A percentile compares a stretch with the other conserved stretches of the same genome.
Conservation (phyloP, 2,113 vertebrate species). For the Agapornis roseicollis region DNA sequence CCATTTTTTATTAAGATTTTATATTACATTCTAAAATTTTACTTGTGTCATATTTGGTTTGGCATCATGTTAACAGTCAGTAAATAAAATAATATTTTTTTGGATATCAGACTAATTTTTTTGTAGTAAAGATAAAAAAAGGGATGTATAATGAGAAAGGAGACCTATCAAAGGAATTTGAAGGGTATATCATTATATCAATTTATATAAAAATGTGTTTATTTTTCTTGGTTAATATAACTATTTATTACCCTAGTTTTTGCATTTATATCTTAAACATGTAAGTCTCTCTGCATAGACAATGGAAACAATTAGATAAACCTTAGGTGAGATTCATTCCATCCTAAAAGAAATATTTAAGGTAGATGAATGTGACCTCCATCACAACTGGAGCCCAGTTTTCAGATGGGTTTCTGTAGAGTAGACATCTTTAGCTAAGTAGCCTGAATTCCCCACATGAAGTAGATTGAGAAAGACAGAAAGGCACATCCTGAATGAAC, state of each 20-base stretch:
- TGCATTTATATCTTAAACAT: not conserved
- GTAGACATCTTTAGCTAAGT: not conserved
- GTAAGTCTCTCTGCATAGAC: not conserved
- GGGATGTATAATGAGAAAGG: accelerated
- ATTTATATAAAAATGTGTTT: not conserved
- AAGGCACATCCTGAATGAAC: not conserved
- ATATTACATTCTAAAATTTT: not conserved
- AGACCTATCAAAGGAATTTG: not conserved
- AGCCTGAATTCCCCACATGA: not conserved
- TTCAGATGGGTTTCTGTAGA: not conserved
- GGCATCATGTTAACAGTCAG: not conserved
- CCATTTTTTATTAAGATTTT: not conserved
- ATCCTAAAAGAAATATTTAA: not conserved
- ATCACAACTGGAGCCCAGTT: not conserved
- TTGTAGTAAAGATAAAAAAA: not conserved
- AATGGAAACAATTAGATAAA: not conserved
- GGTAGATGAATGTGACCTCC: not conserved
- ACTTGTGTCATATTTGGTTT: not conserved
- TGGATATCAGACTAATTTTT: not conserved
- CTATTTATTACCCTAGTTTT: not conserved
- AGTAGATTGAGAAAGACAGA: not conserved
- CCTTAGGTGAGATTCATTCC: not conserved
- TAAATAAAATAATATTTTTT: not conserved
- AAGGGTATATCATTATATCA: not conserved
- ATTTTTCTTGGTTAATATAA: not conserved